Evolutionary conservation across 2,113 vertebrate species (phyloP).

Genomic region (Siphamia tubifer): DNA sequence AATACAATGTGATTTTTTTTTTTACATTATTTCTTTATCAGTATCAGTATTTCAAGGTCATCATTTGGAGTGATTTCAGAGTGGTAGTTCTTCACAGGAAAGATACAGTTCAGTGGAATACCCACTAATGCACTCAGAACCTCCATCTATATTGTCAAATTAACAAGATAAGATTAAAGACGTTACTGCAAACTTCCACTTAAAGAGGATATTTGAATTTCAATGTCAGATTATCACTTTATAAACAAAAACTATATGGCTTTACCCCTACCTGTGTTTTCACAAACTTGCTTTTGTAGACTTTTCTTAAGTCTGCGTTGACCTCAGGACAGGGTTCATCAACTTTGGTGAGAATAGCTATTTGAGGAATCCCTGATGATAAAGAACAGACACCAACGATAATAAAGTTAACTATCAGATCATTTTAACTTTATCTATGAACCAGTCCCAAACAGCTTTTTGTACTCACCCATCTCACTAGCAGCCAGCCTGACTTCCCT

Average conservation of each 20-base stretch:
- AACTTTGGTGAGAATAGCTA: constrained; percentile 44
- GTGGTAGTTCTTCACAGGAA: constrained; percentile 44
- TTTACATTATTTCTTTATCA: no score
- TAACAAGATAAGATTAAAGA: not conserved
- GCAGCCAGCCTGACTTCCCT: no score
- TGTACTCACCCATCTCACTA: no score
- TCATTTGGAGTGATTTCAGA: not conserved
- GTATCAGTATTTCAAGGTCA: not conserved
- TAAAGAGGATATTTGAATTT: not conserved
- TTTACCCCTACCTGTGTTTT: not conserved
- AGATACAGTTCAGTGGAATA: constrained; percentile 14
- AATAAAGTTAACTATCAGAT: no score
- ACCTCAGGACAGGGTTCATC: no score
- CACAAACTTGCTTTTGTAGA: constrained; percentile 16
- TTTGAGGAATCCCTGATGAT: constrained; percentile 24
- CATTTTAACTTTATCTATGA: not conserved
- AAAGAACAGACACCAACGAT: no score
- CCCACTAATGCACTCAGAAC: not conserved
- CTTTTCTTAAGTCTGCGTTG: not conserved
- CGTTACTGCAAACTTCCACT: accelerated
- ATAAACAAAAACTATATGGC: no score
- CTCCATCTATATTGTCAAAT: not conserved
- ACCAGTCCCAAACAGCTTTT: no score
- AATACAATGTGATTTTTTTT: no score
- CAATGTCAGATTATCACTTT: no score